These are phyloP conservation scores for Brachionus calyciflorus DNA, from an alignment of 1,140 invertebrate species.

Conservation along the genomic window DNA sequence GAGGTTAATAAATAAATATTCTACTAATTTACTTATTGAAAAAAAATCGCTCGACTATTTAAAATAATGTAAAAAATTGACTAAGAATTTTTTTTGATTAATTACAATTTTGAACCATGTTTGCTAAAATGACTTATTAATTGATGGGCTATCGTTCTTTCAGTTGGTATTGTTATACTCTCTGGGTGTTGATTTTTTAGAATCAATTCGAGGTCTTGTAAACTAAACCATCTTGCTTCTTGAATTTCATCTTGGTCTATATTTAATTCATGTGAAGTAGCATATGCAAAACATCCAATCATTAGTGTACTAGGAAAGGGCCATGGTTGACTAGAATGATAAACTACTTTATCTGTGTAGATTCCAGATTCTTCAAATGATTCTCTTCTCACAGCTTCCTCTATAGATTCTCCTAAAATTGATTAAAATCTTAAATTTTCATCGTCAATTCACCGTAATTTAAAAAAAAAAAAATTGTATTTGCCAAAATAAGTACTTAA, in stretches of 20 bases:
- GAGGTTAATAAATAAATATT: slow-evolving; percentile 43
- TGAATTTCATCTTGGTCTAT: slow-evolving; percentile 64
- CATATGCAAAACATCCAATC: slow-evolving; percentile 63
- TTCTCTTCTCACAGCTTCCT: slow-evolving; percentile 65
- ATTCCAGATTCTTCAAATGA: slow-evolving; percentile 67
- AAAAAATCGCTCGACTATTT: not conserved
- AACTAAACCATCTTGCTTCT: slow-evolving; percentile 64
- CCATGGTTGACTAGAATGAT: slow-evolving; percentile 66
- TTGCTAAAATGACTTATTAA: slow-evolving; percentile 62
- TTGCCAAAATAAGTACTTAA: too few species aligned
- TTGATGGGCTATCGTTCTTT: slow-evolving; percentile 64
- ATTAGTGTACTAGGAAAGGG: slow-evolving; percentile 65
- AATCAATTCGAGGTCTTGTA: slow-evolving; percentile 60
- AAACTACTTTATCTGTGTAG: slow-evolving; percentile 60
- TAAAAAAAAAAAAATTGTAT: too few species aligned
- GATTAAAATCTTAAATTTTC: too few species aligned
- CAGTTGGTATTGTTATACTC: slow-evolving; percentile 62
- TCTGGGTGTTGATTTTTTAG: slow-evolving; percentile 54
- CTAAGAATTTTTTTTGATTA: not conserved
- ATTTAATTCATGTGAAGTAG: slow-evolving; percentile 54
- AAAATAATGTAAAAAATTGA: too few species aligned
- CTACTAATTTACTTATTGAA: slow-evolving; percentile 1
- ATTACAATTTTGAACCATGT: slow-evolving; percentile 27
- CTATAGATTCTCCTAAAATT: slow-evolving; percentile 63
- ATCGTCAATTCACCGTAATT: too few species aligned